Percentiles rank a stretch among this genome's conserved stretches.
Conservation (phyloP, 1,140 invertebrate genomes). For the Stegodyphus mimosarum region DNA sequence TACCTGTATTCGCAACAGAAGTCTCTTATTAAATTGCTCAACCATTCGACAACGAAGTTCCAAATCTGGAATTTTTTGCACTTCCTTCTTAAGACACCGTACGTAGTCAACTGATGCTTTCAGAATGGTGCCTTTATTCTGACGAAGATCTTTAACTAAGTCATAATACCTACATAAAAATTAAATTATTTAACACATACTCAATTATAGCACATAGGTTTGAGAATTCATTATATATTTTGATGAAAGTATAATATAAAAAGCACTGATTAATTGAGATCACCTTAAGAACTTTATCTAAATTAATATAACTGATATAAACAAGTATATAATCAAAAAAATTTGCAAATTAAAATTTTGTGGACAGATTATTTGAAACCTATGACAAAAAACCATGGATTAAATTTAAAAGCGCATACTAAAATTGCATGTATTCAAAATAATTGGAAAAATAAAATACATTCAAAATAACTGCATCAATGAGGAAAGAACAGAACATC, state of each 20-base stretch:
- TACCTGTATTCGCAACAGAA: constrained; percentile 84
- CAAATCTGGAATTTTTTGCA: constrained; percentile 81
- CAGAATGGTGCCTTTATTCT: constrained; percentile 95
- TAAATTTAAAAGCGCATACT: no score
- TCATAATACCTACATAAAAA: constrained; percentile 76
- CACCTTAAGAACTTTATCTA: constrained; percentile 85
- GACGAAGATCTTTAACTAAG: constrained; percentile 87
- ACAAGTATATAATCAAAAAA: no score
- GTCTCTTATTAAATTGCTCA: constrained; percentile 84
- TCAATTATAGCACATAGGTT: constrained; percentile 69
- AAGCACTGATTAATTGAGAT: no score
- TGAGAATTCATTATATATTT: no score
- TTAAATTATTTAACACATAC: constrained; percentile 89
- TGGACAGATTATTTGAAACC: no score
- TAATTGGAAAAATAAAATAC: no score
- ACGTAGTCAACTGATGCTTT: constrained; percentile 98
- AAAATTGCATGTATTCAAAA: no score
- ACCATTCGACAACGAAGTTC: constrained; percentile 82
- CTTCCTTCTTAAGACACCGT: constrained; percentile 87
- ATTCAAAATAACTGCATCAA: no score
- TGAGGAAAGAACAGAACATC: no score
- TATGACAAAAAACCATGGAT: no score
- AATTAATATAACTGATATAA: background rate
- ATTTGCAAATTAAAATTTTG: no score
- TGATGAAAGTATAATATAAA: no score